phyloP scores from a whole-genome alignment of 2,888 invertebrate species.

The Falcaria lacertinaria region DNA sequence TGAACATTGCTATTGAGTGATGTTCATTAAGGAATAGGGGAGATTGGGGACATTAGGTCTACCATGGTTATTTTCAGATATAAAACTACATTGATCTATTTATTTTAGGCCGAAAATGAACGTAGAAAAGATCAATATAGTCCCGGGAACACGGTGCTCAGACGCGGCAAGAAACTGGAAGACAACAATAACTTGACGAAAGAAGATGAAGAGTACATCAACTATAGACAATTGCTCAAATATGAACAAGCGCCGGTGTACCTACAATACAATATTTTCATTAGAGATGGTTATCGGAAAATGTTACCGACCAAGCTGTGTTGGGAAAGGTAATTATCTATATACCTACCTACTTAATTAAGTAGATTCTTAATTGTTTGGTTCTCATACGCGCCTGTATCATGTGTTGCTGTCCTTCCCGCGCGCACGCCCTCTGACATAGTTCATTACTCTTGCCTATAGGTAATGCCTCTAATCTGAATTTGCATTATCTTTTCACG shows the following conservation, averaged over 20 bases:
- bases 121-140: constrained; percentile 43
- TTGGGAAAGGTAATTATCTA: constrained; percentile 93
- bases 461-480: too few relatives aligned
- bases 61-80: too few relatives aligned
- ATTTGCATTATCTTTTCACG: too few relatives aligned
- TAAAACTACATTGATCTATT: constrained; percentile 7
- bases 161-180: constrained; percentile 63
- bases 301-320: constrained; percentile 90
- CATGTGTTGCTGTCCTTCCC: too few relatives aligned
- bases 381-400: too few relatives aligned
- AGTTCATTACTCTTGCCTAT: too few relatives aligned
- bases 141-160: constrained; percentile 43
- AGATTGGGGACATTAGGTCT: too few relatives aligned
- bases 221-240: constrained; percentile 64
- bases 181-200: constrained; percentile 71
- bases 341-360: too few relatives aligned
- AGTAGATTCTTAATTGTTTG: too few relatives aligned
- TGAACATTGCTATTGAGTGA: too few relatives aligned
- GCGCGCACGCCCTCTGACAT: too few relatives aligned
- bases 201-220: constrained; percentile 70
- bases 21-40: too few relatives aligned
- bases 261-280: constrained; percentile 92
- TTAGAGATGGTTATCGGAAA: constrained; percentile 91
- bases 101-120: constrained; percentile 52
- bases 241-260: constrained; percentile 87